These are phyloP conservation scores for Lasioglossum malachurum DNA, from an alignment of 2,888 invertebrate genomes.

Conservation along the genomic window DNA sequence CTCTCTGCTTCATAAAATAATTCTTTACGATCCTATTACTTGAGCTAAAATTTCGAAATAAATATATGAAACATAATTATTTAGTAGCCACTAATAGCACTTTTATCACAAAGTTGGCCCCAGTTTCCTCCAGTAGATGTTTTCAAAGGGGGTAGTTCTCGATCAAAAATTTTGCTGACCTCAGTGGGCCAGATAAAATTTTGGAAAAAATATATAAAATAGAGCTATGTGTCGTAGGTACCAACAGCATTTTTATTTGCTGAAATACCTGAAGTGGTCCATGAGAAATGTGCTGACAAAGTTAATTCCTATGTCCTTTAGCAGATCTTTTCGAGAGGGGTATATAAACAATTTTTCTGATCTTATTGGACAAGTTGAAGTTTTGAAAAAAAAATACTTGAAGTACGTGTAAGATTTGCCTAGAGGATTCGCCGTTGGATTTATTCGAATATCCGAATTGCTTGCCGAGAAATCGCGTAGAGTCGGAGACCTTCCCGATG, in stretches of 20 bases:
- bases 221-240: not conserved
- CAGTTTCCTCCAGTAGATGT: not conserved
- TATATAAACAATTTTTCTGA: no score
- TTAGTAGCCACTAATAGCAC: not conserved
- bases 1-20: not conserved
- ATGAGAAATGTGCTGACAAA: not conserved
- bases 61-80: not conserved
- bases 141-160: no score
- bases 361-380: not conserved
- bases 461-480: not conserved
- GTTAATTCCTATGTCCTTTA: not conserved
- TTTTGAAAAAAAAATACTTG: not conserved
- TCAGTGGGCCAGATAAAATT: not conserved
- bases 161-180: no score
- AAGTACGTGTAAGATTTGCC: not conserved
- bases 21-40: not conserved
- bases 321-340: no score
- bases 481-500: conserved; percentile 12
- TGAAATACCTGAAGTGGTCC: not conserved
- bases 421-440: not conserved
- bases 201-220: not conserved
- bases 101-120: not conserved
- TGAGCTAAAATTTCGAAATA: not conserved
- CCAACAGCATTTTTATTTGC: not conserved
- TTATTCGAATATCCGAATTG: not conserved